A percentile compares a stretch with the other conserved stretches of the same genome.
Conservation (phyloP, 1,140 invertebrate species). For the Contarinia nasturtii region DNA sequence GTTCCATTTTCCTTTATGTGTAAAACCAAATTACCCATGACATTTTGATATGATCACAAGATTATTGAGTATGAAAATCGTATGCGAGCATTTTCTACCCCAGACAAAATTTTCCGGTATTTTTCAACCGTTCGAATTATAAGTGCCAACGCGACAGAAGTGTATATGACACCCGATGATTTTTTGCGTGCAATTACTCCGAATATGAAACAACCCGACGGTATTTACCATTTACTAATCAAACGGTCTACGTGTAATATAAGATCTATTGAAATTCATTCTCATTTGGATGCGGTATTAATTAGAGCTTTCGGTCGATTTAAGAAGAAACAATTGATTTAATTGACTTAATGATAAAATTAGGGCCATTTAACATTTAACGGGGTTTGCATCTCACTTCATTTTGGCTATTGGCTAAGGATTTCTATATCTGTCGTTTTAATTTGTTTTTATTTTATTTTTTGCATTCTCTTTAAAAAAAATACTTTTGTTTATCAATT, state of each 20-base stretch:
- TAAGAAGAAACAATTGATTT: too few relatives aligned
- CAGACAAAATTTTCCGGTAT: constrained; percentile 98
- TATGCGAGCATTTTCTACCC: constrained; percentile 85
- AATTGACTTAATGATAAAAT: too few relatives aligned
- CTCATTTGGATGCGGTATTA: not conserved
- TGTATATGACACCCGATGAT: constrained; percentile 97
- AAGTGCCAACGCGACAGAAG: constrained; percentile 49
- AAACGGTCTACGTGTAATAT: not conserved
- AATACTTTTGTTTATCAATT: too few relatives aligned
- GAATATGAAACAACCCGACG: constrained; percentile 91
- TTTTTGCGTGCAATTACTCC: constrained; percentile 92
- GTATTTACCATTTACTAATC: constrained; percentile 32
- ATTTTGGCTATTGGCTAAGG: too few relatives aligned
- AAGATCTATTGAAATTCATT: not conserved
- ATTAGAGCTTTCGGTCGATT: too few relatives aligned
- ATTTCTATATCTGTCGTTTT: too few relatives aligned
- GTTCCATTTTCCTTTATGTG: constrained; percentile 2
- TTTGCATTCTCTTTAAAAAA: too few relatives aligned
- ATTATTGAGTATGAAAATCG: constrained; percentile 98
- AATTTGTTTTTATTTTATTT: too few relatives aligned
- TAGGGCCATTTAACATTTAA: too few relatives aligned
- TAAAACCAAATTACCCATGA: not conserved
- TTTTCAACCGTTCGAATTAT: constrained; percentile 92
- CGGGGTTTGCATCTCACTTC: too few relatives aligned
- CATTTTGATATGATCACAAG: constrained; percentile 28